A percentile compares a stretch with the other conserved stretches of the same genome.
Conservation (phyloP, 2,888 invertebrate genomes). For the Trachelus tabidus region DNA sequence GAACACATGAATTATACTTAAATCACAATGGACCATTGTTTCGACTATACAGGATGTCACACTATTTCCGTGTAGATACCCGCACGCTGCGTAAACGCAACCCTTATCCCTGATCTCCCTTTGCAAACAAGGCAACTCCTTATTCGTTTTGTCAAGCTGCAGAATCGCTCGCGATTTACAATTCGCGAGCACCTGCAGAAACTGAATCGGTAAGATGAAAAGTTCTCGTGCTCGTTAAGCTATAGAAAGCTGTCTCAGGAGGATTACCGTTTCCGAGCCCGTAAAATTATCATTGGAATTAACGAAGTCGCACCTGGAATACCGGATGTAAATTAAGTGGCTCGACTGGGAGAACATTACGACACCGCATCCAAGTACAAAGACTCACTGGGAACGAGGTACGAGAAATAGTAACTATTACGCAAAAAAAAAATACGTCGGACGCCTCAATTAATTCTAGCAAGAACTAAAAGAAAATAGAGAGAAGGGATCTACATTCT, state of each 20-base stretch:
- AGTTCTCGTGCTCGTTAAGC: neutral
- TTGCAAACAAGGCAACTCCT: neutral
- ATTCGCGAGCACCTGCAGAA: neutral
- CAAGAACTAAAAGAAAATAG: no score
- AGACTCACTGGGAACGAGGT: no score
- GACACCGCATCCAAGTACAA: neutral
- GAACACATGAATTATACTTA: neutral
- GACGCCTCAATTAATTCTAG: neutral
- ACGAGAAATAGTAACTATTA: neutral
- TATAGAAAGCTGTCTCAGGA: neutral
- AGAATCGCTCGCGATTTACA: neutral
- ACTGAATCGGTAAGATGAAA: neutral
- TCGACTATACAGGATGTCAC: neutral
- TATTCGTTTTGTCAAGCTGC: neutral
- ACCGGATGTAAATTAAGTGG: neutral
- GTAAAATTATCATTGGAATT: neutral
- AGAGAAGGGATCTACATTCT: neutral
- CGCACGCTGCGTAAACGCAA: neutral
- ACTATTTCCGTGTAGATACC: neutral
- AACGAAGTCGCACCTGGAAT: neutral
- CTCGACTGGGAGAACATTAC: neutral
- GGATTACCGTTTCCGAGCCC: neutral
- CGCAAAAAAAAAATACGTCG: neutral
- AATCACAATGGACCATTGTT: neutral
- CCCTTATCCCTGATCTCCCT: neutral